These are phyloP conservation scores for Polydrusus tereticollis DNA, from an alignment of 2,888 invertebrate genomes.

Conservation along the genomic window DNA sequence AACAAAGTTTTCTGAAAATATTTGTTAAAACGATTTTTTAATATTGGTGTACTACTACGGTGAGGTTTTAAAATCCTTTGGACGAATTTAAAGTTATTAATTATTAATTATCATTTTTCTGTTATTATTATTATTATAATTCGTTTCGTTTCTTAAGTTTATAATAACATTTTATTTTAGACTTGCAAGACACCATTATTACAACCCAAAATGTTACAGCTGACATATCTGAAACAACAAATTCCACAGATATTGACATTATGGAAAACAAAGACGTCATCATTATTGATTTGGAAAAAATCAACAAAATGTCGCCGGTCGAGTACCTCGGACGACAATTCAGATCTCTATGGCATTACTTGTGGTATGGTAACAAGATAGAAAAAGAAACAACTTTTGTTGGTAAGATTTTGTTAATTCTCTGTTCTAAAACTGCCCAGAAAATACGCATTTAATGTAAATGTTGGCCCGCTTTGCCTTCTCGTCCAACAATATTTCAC, in stretches of 20 bases:
- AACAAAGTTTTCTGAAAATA: too few relatives aligned
- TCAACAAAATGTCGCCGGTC: slow-evolving; percentile 34
- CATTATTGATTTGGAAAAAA: slow-evolving; percentile 37
- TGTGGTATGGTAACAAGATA: slow-evolving; percentile 17
- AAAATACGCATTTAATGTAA: too few relatives aligned
- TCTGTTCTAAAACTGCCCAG: too few relatives aligned
- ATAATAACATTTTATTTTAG: not conserved
- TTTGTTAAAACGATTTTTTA: too few relatives aligned
- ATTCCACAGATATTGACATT: not conserved
- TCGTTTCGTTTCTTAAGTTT: not conserved
- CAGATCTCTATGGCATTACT: slow-evolving; percentile 27
- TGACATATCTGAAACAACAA: not conserved
- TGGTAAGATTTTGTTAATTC: slow-evolving; percentile 13
- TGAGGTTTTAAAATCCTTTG: too few relatives aligned
- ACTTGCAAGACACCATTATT: not conserved
- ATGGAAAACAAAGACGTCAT: not conserved
- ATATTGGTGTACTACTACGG: too few relatives aligned
- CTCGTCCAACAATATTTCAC: too few relatives aligned
- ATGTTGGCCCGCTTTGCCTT: too few relatives aligned
- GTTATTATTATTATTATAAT: too few relatives aligned
- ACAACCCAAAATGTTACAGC: not conserved
- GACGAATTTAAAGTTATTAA: too few relatives aligned
- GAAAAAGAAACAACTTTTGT: slow-evolving; percentile 30
- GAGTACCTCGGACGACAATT: slow-evolving; percentile 33
- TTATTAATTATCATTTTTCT: too few relatives aligned